Conservation (phyloP, 2,888 invertebrate genomes). For the Chrysolina americana region DNA sequence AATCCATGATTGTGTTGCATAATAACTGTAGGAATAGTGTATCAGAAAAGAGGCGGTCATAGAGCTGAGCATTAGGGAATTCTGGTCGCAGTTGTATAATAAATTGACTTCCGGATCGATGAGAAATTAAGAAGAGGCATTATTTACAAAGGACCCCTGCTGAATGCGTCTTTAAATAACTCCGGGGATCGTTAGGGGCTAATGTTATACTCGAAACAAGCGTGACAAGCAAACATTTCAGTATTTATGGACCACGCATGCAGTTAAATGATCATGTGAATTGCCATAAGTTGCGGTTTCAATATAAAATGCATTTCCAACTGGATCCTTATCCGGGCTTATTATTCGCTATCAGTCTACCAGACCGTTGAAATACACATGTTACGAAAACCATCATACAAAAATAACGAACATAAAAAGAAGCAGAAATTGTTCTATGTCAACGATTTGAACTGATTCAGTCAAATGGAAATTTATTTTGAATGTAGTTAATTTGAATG, state of each 20-base stretch:
- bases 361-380: too few relatives aligned
- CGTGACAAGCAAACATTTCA: constrained; percentile 4
- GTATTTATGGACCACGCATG: background rate
- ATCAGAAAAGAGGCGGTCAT: too few relatives aligned
- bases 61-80: too few relatives aligned
- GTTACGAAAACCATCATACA: too few relatives aligned
- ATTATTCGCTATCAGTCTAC: too few relatives aligned
- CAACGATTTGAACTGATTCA: too few relatives aligned
- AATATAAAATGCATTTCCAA: constrained; percentile 1
- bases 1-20: too few relatives aligned
- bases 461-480: too few relatives aligned
- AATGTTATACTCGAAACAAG: background rate
- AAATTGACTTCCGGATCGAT: background rate
- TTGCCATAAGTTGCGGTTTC: background rate
- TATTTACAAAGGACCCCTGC: background rate
- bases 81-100: background rate
- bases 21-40: too few relatives aligned
- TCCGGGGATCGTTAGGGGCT: background rate
- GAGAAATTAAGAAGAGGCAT: background rate
- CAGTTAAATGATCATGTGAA: background rate
- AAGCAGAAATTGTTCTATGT: too few relatives aligned
- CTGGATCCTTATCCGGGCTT: background rate
- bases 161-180: background rate
- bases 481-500: too few relatives aligned
- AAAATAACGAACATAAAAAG: too few relatives aligned